Base-by-base conservation (phyloP, 2,888 invertebrate species). In the Anaspis maculata region DNA sequence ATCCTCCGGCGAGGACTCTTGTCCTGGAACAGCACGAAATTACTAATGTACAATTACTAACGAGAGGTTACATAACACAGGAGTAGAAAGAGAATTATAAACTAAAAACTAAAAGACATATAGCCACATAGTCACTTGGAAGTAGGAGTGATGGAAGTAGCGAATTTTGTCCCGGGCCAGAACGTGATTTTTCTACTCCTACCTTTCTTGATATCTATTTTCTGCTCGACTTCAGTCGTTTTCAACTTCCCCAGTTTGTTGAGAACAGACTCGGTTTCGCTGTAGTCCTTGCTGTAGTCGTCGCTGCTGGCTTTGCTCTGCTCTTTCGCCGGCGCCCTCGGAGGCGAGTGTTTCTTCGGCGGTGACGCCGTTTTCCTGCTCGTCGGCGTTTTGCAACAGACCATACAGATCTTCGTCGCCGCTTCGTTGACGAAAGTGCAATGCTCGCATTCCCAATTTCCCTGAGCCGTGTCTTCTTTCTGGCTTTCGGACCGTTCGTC, bases 351-450 rank as follows among this genome's bases (percentile, higher is more conserved):
- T 15, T 40, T 41, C 30, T 38, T 35, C 10, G 34, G 34, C 26
- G 32, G 30, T n/a, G 35, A 37, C 19, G 9, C 19, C 6, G 19
- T 19, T 19, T 19, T 19, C 9, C 19, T 19, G 19, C 27, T 39
- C 7, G 72, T 72, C 1, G 78, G 77, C 0, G 91, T 91, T 58
- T 89, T 88, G 56, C 90, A 91, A 58, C 91, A 92, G 30, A 91
- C 78, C 9, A 75, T 72, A 57, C 91, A 91, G 22, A 91, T 83
- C 48, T 81, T 77, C 0, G 79, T 76, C 12, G 81, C 83, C 0
- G 83, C 68, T 39, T 83, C 81, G 58, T 92, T 92, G 2, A 89
- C 82, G 58, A 80, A 90, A 0, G 91, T 92, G 58, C 91, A 92
- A 55, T 89, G 87, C 54, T 88, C 86, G 61, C 91, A 92, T 44